Base-by-base conservation (phyloP, 1,140 invertebrate species). In the Branchinecta lynchi region DNA sequence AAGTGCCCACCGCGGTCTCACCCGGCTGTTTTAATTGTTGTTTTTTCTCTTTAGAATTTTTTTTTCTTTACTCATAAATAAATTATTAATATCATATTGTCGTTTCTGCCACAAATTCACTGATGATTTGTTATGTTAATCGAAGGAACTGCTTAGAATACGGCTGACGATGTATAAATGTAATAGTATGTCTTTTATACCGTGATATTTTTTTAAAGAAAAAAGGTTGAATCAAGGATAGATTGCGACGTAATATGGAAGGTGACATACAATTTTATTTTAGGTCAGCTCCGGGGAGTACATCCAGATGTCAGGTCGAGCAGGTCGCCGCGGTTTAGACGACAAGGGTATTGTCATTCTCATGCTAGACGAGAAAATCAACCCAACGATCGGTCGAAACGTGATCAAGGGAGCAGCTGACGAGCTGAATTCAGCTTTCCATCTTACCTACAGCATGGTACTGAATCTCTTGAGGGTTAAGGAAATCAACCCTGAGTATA, bases 401-500 rank as follows among this genome's bases (percentile, higher is more conserved):
- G 89, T 98, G 72, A 85, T 98, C 2, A 92, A 96, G 80, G 96
- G 96, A 60, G 85, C 86, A 76, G 86, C 96, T 0, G 96, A 99
- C 82, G 89, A 94, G 0, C 89, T 99, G 44, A 98, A 99, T 79
- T 98, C 94, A 1, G 96, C 96, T 0, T 99, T 99, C 80, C 96
- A 98, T 80, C 82, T 99, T 66, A 99, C 96, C 0, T 99, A 99
- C 77, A 99, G 99, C 77, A 99, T 99, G 97, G 93, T 99, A 9
- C 80, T 99, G 8, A 99, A 99, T 84, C 81, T 99, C 71, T 79
- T 99, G 46, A 79, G 88, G 77, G 97, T 99, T 7, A 96, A 99
- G 80, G 96, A 98, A 81, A 98, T 99, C 70, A 99, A 99, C 83
- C 96, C 97, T 0, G 95, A 99, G 78, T 99, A 96, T 74, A 98